Conservation (phyloP, 2,113 vertebrate genomes). For the Cairina moschata region DNA sequence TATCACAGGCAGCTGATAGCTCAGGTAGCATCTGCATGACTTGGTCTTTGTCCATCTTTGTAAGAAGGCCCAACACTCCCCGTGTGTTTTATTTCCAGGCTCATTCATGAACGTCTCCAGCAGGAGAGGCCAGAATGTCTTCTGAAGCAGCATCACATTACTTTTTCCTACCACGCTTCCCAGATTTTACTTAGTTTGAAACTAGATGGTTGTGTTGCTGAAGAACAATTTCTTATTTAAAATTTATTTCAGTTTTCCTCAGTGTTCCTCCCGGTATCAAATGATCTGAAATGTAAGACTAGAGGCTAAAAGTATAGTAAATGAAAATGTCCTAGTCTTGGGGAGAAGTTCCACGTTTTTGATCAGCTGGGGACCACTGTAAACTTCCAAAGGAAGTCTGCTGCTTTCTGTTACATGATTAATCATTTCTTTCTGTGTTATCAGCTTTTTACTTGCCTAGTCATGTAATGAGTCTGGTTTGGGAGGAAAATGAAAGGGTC, state of each 20-base stretch:
- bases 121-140: background rate
- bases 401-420: background rate
- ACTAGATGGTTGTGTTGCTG: background rate
- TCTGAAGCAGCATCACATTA: background rate
- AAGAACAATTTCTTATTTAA: background rate
- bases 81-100: background rate
- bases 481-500: constrained; percentile 2
- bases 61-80: background rate
- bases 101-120: background rate
- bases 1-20: background rate
- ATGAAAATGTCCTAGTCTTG: background rate
- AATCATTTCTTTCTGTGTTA: constrained; percentile 21
- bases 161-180: background rate
- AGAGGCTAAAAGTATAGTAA: background rate
- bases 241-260: background rate
- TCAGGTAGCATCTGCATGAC: background rate
- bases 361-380: background rate
- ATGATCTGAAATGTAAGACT: background rate
- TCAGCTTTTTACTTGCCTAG: background rate
- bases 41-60: background rate
- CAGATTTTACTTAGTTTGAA: background rate
- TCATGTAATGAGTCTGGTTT: background rate
- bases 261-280: background rate
- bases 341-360: background rate
- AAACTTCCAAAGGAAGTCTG: background rate